These are phyloP conservation scores for Junco hyemalis DNA, from an alignment of 2,113 vertebrate genomes.

Conservation along the genomic window DNA sequence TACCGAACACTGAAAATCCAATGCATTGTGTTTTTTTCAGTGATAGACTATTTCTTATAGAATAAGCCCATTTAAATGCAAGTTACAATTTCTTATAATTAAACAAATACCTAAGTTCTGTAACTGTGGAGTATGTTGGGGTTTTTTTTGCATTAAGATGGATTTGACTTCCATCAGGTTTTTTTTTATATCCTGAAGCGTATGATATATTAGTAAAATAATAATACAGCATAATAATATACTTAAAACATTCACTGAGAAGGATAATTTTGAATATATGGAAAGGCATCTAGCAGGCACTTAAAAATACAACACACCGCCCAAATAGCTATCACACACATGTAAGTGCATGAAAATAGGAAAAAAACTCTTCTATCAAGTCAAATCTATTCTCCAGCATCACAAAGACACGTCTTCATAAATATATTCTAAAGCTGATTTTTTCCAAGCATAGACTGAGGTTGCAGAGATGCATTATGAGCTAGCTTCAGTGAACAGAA, in stretches of 20 bases:
- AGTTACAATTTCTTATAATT: neutral
- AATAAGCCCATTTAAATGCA: neutral
- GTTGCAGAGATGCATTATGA: neutral
- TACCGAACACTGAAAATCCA: neutral
- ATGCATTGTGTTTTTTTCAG: neutral
- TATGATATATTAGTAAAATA: neutral
- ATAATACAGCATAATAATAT: neutral
- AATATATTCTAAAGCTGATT: neutral
- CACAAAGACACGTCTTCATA: neutral
- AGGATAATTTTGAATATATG: neutral
- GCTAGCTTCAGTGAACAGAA: neutral
- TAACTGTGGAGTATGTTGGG: neutral
- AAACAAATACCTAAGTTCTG: neutral
- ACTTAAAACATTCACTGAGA: neutral
- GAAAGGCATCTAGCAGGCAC: neutral
- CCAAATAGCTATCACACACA: neutral
- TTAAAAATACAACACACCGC: neutral
- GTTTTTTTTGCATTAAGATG: neutral
- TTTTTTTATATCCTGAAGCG: neutral
- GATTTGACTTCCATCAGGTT: neutral
- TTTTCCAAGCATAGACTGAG: neutral
- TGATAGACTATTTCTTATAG: neutral
- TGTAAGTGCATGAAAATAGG: neutral
- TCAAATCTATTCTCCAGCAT: neutral
- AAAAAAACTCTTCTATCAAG: neutral